phyloP scores from a whole-genome alignment of 2,888 invertebrate species.

The Mellilla xanthometata region DNA sequence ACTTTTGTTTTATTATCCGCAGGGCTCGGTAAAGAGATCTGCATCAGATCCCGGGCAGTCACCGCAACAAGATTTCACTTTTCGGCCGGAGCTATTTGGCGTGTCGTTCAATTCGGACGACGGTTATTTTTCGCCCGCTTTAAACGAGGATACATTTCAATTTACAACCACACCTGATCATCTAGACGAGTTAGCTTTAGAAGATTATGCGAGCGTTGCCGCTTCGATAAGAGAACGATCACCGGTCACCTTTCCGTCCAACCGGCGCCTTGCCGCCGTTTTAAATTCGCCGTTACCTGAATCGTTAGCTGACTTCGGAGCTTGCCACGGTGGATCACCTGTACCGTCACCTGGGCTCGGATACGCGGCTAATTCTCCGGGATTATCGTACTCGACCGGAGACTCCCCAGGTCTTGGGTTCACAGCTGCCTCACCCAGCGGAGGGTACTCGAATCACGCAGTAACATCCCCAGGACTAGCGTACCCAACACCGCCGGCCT shows the following conservation, averaged over 20 bases:
- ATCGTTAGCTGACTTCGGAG: conserved; percentile 91
- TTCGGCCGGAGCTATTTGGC: conserved; percentile 84
- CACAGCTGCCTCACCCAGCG: conserved; percentile 66
- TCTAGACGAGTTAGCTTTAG: conserved; percentile 84
- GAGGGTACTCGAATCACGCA: conserved; percentile 68
- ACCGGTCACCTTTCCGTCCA: conserved; percentile 84
- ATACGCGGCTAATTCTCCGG: conserved; percentile 79
- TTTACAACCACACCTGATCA: conserved; percentile 85
- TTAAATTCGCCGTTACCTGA: conserved; percentile 90
- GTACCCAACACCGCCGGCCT: conserved; percentile 94
- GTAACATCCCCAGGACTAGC: conserved; percentile 87
- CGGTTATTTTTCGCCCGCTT: conserved; percentile 84
- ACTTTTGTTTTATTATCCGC: conserved; percentile 20
- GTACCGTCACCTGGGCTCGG: conserved; percentile 79
- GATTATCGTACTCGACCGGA: conserved; percentile 90
- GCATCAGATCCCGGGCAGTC: conserved; percentile 88
- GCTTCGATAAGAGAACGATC: conserved; percentile 82
- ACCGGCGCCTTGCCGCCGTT: conserved; percentile 89
- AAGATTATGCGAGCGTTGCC: conserved; percentile 83
- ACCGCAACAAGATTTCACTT: conserved; percentile 81
- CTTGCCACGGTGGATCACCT: conserved; percentile 85
- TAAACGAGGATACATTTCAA: conserved; percentile 90
- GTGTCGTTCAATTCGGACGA: conserved; percentile 85
- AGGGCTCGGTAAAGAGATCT: conserved; percentile 86
- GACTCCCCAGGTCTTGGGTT: conserved; percentile 71